Percentiles rank a stretch among this genome's conserved stretches.
phyloP scores from a whole-genome alignment of 1,140 invertebrate genomes.

The Samia ricini region DNA sequence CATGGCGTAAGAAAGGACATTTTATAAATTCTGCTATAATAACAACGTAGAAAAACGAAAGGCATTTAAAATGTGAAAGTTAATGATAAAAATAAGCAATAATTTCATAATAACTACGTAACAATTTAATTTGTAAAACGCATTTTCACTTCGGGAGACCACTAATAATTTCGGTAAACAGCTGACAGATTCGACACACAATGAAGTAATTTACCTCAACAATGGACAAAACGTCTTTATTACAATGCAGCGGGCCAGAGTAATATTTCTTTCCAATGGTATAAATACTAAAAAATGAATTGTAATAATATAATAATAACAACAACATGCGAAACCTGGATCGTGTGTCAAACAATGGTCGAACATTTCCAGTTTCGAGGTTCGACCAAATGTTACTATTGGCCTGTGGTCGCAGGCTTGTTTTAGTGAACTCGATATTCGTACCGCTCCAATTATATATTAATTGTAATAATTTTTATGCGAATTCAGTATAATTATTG shows the following conservation, averaged over 20 bases:
- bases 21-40: too few species aligned
- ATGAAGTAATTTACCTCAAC: constrained; percentile 16
- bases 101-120: background rate
- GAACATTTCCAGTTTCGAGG: constrained; percentile 56
- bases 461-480: too few species aligned
- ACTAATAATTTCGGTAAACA: constrained; percentile 4
- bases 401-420: constrained; percentile 17
- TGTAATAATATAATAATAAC: constrained; percentile 37
- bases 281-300: constrained; percentile 42
- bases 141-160: background rate
- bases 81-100: background rate
- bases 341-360: constrained; percentile 50
- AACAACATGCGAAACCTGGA: constrained; percentile 38
- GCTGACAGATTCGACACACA: constrained; percentile 1
- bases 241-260: constrained; percentile 26
- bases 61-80: constrained; percentile 1
- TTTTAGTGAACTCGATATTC: background rate
- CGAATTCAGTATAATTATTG: too few species aligned
- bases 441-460: background rate
- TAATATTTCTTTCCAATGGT: constrained; percentile 21
- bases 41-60: too few species aligned
- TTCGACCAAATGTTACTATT: constrained; percentile 56
- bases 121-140: background rate
- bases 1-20: too few species aligned
- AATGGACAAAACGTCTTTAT: constrained; percentile 32